Conservation (phyloP, 1,140 invertebrate genomes). For the Panagrolaimus sp. region DNA sequence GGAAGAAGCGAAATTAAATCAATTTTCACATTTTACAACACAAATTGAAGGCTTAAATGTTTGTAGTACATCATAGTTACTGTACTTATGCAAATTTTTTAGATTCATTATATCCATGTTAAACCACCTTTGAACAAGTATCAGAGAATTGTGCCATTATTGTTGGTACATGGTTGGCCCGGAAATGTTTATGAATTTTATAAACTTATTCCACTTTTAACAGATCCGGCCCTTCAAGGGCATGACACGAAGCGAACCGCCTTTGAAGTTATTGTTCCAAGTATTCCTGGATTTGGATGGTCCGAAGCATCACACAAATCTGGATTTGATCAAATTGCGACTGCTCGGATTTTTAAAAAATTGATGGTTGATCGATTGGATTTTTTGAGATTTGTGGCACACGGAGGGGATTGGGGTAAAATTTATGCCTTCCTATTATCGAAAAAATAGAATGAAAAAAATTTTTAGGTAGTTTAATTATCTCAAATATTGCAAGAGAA, state of each 20-base stretch:
- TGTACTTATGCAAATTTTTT: conserved; percentile 18
- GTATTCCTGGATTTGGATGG: conserved; percentile 75
- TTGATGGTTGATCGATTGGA: conserved; percentile 75
- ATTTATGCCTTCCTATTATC: no score
- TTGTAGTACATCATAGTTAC: no score
- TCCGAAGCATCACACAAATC: conserved; percentile 12
- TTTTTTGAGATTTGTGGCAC: conserved; percentile 71
- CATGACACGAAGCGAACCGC: conserved; percentile 65
- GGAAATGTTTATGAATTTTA: conserved; percentile 78
- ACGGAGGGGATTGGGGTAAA: conserved; percentile 77
- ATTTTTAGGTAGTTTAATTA: no score
- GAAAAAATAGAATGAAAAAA: no score
- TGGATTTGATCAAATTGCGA: conserved; percentile 64
- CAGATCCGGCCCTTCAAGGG: conserved; percentile 61
- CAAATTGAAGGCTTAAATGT: conserved; percentile 70
- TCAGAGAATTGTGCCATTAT: conserved; percentile 38
- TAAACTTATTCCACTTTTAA: conserved; percentile 71
- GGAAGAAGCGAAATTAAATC: conserved; percentile 69
- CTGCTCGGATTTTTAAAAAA: conserved; percentile 72
- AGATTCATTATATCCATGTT: conserved; percentile 49
- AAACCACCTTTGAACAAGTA: conserved; percentile 43
- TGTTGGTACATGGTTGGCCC: conserved; percentile 83
- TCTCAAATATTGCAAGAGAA: background rate
- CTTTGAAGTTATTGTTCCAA: conserved; percentile 74
- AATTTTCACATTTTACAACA: conserved; percentile 70